A percentile compares a stretch with the other conserved stretches of the same genome.
These are phyloP conservation scores for Dendroctonus valens DNA, from an alignment of 1,140 invertebrate genomes.

Conservation along the genomic window DNA sequence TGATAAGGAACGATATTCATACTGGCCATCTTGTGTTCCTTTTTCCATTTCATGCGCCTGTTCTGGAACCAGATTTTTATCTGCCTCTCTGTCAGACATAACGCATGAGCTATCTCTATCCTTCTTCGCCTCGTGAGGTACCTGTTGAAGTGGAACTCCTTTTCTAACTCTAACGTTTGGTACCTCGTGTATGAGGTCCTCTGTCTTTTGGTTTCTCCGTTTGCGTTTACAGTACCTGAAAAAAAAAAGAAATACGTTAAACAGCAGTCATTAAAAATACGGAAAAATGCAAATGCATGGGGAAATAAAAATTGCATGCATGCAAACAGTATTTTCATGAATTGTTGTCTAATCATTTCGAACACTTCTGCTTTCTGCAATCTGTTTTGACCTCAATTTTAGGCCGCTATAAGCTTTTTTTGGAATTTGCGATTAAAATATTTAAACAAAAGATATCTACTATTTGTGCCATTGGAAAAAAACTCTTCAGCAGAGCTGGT, in stretches of 20 bases:
- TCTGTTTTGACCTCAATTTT: too few species aligned
- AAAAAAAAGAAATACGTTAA: constrained; percentile 39
- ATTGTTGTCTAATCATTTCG: too few species aligned
- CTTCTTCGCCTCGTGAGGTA: constrained; percentile 90
- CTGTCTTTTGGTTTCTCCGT: constrained; percentile 92
- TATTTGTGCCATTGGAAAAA: too few species aligned
- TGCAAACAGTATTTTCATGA: too few species aligned
- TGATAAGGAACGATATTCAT: constrained; percentile 93
- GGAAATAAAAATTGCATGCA: too few species aligned
- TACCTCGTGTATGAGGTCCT: constrained; percentile 95
- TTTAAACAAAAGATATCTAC: too few species aligned
- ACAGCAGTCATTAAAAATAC: neutral
- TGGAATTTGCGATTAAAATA: too few species aligned
- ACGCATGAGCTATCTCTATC: constrained; percentile 87
- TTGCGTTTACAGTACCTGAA: constrained; percentile 91
- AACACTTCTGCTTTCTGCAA: too few species aligned
- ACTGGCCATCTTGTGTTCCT: constrained; percentile 97
- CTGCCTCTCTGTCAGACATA: constrained; percentile 86
- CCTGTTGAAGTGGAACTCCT: constrained; percentile 97
- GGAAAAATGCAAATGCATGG: too few species aligned
- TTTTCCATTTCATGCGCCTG: constrained; percentile 98
- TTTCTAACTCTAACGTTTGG: constrained; percentile 93
- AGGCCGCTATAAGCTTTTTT: too few species aligned
- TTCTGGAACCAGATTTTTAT: constrained; percentile 98
- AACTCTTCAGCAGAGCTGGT: too few species aligned